A percentile compares a stretch with the other conserved stretches of the same genome.
Conservation (phyloP, 2,797 vertebrate species). For the Geotria australis region DNA sequence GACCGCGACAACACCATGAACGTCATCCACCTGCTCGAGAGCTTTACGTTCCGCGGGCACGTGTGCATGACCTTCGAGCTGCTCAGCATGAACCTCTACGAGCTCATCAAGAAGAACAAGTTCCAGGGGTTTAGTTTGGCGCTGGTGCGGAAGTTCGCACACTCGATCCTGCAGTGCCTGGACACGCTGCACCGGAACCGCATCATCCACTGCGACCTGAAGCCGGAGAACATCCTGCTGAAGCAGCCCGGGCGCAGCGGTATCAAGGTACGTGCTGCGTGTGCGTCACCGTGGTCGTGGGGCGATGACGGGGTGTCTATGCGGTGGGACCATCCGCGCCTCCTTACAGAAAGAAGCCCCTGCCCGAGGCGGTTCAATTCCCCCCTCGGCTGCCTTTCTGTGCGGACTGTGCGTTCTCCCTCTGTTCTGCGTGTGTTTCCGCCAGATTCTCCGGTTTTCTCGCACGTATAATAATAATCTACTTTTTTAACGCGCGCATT, state of each 20-base stretch:
- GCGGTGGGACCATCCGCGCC: too few species aligned
- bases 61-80: slow-evolving; percentile 96
- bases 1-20: slow-evolving; percentile 78
- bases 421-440: too few species aligned
- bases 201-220: slow-evolving; percentile 95
- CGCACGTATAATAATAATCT: too few species aligned
- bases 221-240: slow-evolving; percentile 87
- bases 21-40: slow-evolving; percentile 78
- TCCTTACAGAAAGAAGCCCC: too few species aligned
- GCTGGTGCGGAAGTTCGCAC: slow-evolving; percentile 75
- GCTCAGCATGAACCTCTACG: slow-evolving; percentile 82
- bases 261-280: slow-evolving; percentile 16
- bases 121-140: slow-evolving; percentile 87
- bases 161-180: slow-evolving; percentile 77
- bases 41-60: slow-evolving; percentile 88
- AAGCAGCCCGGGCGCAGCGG: slow-evolving; percentile 84
- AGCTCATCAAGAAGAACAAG: slow-evolving; percentile 90
- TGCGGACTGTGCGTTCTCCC: too few species aligned
- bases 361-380: too few species aligned
- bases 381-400: too few species aligned
- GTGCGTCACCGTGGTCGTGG: too few species aligned
- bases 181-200: slow-evolving; percentile 51
- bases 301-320: too few species aligned
- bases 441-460: too few species aligned
- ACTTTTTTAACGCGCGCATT: too few species aligned